A percentile compares a stretch with the other conserved stretches of the same genome.
phyloP scores from a whole-genome alignment of 2,888 invertebrate species.

The Papilio demoleus region DNA sequence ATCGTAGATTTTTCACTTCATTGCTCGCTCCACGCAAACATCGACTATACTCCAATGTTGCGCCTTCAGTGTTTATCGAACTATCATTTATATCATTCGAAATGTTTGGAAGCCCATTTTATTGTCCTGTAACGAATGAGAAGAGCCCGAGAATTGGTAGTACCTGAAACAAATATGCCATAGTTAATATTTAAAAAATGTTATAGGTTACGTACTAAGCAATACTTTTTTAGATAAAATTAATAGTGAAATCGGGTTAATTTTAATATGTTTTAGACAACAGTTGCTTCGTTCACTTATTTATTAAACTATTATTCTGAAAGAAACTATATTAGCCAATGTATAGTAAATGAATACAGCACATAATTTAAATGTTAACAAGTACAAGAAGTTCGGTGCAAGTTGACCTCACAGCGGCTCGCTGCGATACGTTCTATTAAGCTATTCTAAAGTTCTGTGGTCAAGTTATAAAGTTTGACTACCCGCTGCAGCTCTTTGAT shows the following conservation, averaged over 20 bases:
- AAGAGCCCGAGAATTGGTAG: background rate
- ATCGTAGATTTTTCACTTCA: constrained; percentile 77
- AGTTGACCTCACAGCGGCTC: constrained; percentile 21
- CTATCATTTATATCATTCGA: constrained; percentile 10
- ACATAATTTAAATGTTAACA: constrained; percentile 14
- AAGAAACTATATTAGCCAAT: background rate
- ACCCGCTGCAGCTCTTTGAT: constrained; percentile 28
- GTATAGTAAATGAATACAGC: constrained; percentile 8
- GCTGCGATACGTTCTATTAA: constrained; percentile 36
- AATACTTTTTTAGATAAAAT: too few species aligned
- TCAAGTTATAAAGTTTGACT: constrained; percentile 37
- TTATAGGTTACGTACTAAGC: too few species aligned
- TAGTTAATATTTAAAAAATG: too few species aligned
- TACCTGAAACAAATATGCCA: constrained; percentile 36
- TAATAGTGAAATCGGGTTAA: too few species aligned
- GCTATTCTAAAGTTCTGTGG: constrained; percentile 37
- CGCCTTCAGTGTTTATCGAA: constrained; percentile 24
- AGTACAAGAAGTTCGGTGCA: constrained; percentile 30
- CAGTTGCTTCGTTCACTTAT: too few species aligned
- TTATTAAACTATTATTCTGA: too few species aligned
- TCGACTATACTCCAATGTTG: constrained; percentile 12
- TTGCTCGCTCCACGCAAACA: constrained; percentile 47
- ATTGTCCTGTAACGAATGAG: constrained; percentile 5
- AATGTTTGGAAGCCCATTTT: constrained; percentile 27
- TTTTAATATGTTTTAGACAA: too few species aligned